Conservation (phyloP, 2,888 invertebrate genomes). For the Euclidia mi region DNA sequence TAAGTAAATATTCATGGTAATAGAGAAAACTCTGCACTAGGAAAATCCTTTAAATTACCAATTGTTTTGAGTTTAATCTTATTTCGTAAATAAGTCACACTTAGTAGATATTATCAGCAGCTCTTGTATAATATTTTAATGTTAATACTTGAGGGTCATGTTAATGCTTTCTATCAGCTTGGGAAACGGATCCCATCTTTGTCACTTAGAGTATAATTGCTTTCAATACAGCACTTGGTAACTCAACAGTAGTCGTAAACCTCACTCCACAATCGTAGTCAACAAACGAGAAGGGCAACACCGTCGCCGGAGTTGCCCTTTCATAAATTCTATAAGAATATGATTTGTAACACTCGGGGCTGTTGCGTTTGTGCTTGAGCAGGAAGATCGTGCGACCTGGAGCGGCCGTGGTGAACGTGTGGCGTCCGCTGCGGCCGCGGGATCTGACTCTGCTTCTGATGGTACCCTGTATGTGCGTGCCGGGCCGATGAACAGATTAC, state of each 20-base stretch:
- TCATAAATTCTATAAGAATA: conserved; percentile 84
- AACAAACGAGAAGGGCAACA: conserved; percentile 66
- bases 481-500: conserved; percentile 90
- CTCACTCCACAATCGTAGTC: conserved; percentile 32
- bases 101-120: not conserved
- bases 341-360: conserved; percentile 85
- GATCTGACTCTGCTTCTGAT: conserved; percentile 77
- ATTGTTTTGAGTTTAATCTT: not conserved
- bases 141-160: conserved; percentile 5
- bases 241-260: conserved; percentile 61
- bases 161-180: not conserved
- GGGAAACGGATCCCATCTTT: conserved; percentile 8
- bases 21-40: not conserved
- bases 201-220: conserved; percentile 28
- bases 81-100: not conserved
- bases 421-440: conserved; percentile 60
- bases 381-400: conserved; percentile 82
- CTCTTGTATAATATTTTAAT: conserved; percentile 1
- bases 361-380: conserved; percentile 67
- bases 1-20: not conserved
- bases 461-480: conserved; percentile 85
- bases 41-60: not conserved
- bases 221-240: conserved; percentile 71
- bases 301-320: conserved; percentile 65
- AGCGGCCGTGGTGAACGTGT: conserved; percentile 68